Conservation (phyloP, 2,888 invertebrate genomes). For the Cryptocephalus moraei region DNA sequence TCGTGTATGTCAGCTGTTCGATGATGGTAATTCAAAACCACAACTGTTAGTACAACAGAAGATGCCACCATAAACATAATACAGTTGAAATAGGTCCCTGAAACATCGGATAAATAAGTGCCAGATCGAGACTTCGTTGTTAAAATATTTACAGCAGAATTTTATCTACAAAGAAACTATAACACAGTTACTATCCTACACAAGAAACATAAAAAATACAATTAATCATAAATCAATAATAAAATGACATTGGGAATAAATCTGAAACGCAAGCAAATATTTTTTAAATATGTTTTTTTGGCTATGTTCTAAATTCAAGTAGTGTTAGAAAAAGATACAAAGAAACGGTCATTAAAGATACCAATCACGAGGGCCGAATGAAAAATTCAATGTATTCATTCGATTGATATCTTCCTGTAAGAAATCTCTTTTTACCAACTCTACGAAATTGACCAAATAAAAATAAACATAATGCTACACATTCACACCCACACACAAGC, state of each 20-base stretch:
- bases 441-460: conserved; percentile 10
- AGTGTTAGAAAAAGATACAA: no score
- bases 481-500: conserved; percentile 26
- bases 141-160: no score
- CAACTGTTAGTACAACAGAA: conserved; percentile 92
- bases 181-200: conserved; percentile 18
- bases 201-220: conserved; percentile 12
- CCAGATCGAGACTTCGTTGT: no score
- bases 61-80: conserved; percentile 99
- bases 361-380: no score
- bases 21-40: conserved; percentile 96
- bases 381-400: no score
- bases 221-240: neutral
- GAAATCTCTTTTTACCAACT: no score
- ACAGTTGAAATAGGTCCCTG: conserved; percentile 96
- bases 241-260: conserved; percentile 6
- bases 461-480: conserved; percentile 16
- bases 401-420: no score
- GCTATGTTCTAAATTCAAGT: no score
- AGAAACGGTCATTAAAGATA: no score
- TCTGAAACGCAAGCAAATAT: conserved; percentile 5
- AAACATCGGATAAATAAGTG: conserved; percentile 16
- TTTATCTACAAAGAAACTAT: neutral
- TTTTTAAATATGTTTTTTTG: no score
- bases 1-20: conserved; percentile 93